A percentile compares a stretch with the other conserved stretches of the same genome.
phyloP scores from a whole-genome alignment of 2,113 vertebrate genomes.

The Oncorhynchus clarkii region DNA sequence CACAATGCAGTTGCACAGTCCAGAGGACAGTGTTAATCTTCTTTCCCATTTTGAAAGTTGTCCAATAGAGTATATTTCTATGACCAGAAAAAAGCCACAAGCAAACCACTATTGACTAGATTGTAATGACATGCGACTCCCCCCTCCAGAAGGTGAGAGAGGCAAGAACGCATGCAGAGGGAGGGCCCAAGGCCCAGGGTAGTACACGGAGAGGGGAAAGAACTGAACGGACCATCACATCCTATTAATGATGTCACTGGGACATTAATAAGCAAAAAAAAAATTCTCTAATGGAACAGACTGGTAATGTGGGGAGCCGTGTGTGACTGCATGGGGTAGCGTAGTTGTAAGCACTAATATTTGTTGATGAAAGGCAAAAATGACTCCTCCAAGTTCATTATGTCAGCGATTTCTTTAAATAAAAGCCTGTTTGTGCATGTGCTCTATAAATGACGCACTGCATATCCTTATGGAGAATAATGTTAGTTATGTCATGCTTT shows the following conservation, averaged over 20 bases:
- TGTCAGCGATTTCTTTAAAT: constrained; percentile 41
- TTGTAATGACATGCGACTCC: constrained; percentile 22
- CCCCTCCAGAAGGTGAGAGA: constrained; percentile 33
- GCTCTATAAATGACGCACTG: not conserved
- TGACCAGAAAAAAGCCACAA: not conserved
- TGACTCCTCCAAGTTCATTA: constrained; percentile 19
- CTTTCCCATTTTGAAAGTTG: not conserved
- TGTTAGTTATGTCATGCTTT: constrained; percentile 19
- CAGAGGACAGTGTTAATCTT: not conserved
- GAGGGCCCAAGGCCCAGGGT: constrained; percentile 25
- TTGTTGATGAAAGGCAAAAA: constrained; percentile 31
- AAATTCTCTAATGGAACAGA: constrained; percentile 43
- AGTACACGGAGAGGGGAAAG: constrained; percentile 55
- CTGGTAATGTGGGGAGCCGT: constrained; percentile 29
- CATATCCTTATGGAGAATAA: constrained; percentile 7
- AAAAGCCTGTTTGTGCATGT: constrained; percentile 13
- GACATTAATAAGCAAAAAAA: constrained; percentile 62
- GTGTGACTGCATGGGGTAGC: constrained; percentile 7
- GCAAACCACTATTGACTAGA: constrained; percentile 35
- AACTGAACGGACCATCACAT: constrained; percentile 64
- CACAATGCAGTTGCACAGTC: not conserved
- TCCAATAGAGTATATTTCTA: not conserved
- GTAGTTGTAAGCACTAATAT: constrained; percentile 24
- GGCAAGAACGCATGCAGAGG: constrained; percentile 36
- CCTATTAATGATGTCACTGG: constrained; percentile 67